Base-by-base conservation (phyloP, 2,888 invertebrate species). In the Macrosoma leucophasiata region DNA sequence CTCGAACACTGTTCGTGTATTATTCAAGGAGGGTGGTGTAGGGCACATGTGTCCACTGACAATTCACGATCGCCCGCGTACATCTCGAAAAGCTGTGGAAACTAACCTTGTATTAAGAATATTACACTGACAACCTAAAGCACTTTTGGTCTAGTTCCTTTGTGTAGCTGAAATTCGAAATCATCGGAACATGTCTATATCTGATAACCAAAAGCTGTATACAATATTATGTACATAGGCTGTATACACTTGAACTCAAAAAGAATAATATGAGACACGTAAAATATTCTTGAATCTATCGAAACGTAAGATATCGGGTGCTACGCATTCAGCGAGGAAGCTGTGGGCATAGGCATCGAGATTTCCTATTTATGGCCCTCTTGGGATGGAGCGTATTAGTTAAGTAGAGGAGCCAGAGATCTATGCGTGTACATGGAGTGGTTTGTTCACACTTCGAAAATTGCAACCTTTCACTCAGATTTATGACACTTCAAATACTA, bases 1-100 rank as follows among this genome's bases (percentile, higher is more conserved):
- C 61, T 57, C 60, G 58, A 62, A 64, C 62, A 59, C 53, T 54
- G 61, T 59, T 69, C 66, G 53, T 79, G 60, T 70, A 74, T 79
- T 77, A 81, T 79, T 77, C 76, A 81, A 52, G 21, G 46, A 39
- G 60, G 58, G 58, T 43, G 55, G 50, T 49, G 56, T 43, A 46
- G 58, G 57, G 48, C 78, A 71, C 68, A 74, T 76, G 72, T 73
- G 76, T 57, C 72, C 70, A 58, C 63, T 50, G 62, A 62, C 64
- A 61, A 65, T 67, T 62, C 64, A 58, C 55, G 44, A 50, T 47
- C 55, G 51, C 47, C 47, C 49, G 44, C 47, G 41, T 43, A 39
- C 12, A 36, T 32, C 49, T 49, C 50, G 50, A 42, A 50, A 55
- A 43, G 34, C 51, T 50, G 46, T 35, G 36, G 25, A 41, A 47